Evolutionary conservation across 2,113 vertebrate species (phyloP), one percentile per base, ranked within the genome.

Genomic region (Ciconia stormi): DNA sequence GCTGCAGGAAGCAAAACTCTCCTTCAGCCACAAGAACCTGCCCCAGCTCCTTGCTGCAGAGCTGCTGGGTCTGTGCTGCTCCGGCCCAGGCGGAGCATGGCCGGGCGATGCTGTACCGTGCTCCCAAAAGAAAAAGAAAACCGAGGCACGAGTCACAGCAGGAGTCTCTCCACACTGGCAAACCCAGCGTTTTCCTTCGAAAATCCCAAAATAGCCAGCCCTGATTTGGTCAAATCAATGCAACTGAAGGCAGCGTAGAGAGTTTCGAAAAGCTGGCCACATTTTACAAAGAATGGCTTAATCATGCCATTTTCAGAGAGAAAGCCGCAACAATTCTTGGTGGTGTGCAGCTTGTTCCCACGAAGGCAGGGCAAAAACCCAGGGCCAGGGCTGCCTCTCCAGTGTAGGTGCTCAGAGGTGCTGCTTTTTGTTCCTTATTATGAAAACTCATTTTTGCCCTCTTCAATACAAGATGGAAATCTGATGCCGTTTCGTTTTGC

Each of bases 401-500:
- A 34, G 16, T 13, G 21, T 5, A 32, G 46, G 26, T 50, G 55
- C 22, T 74, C 59, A 53, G 42, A 46, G 12, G 4, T 42, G 23
- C 26, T 81, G 42, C 29, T 38, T 79, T 77, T 67, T 58, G 8
- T 26, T 82, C 30, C 52, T 63, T 79, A 16, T 23, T 55, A 23
- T 4, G n/a, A 74, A 62, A 87, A 67, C 5, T 55, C 15, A 7
- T 32, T 84, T 86, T 66, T 84, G 6, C 15, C 9, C 19, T 56
- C 25, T 76, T 83, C 69, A 67, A 7, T 16, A 36, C 12, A 38
- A 52, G 62, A 38, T 6, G 47, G 22, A 83, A 71, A 74, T 16
- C 49, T 47, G 50, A 78, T 63, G 56, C 8, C 0, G 0, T 71
- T 81, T 50, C 36, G 23, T 53, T 79, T 91, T 1, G 1, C 40